A percentile compares a stretch with the other conserved stretches of the same genome.
Evolutionary conservation across 2,888 invertebrate species (phyloP).

Genomic region (Branchellion lobata): DNA sequence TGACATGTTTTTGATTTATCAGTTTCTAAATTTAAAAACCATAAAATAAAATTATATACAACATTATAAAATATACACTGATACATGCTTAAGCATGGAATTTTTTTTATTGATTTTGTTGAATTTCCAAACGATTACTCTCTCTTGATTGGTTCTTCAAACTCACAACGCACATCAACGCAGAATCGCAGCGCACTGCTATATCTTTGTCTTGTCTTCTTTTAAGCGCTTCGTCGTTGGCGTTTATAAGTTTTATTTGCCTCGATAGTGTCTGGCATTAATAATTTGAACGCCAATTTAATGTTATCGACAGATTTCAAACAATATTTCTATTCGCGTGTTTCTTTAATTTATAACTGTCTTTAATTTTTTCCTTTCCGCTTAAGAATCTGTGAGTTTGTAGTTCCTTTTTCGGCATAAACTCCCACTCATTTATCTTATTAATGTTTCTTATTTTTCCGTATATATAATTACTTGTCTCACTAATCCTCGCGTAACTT

Average conservation of each 20-base stretch:
- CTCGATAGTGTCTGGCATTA: too few species aligned
- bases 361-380: neutral
- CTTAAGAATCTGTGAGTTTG: neutral
- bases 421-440: too few species aligned
- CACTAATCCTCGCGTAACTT: too few species aligned
- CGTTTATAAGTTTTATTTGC: neutral
- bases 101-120: constrained; percentile 13
- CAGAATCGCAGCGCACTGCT: neutral
- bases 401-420: neutral
- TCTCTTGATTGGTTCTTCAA: neutral
- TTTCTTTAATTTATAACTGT: constrained; percentile 9
- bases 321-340: neutral
- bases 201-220: neutral
- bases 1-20: too few species aligned
- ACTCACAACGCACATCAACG: neutral
- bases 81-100: neutral
- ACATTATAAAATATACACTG: too few species aligned
- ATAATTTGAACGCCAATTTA: too few species aligned
- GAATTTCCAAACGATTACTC: neutral
- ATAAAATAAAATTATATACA: too few species aligned
- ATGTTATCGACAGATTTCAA: neutral
- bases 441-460: too few species aligned
- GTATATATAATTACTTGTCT: too few species aligned
- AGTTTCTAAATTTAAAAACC: too few species aligned
- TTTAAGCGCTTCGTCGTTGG: neutral